A percentile compares a stretch with the other conserved stretches of the same genome.
phyloP scores from a whole-genome alignment of 2,888 invertebrate species.

The Tenthredo amoena region DNA sequence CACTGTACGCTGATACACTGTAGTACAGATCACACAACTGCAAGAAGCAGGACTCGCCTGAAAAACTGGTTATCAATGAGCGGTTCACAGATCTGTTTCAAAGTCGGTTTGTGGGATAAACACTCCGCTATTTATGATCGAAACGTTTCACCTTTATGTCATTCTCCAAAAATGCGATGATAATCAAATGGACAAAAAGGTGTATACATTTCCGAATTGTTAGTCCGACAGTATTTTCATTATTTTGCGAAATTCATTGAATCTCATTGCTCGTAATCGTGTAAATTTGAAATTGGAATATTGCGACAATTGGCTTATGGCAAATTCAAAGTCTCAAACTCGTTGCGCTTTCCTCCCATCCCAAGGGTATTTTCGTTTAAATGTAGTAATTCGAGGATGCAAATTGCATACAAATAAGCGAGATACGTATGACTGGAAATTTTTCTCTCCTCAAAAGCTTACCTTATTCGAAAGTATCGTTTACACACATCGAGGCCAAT shows the following conservation, averaged over 20 bases:
- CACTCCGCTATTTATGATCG: constrained; percentile 20
- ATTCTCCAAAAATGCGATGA: not conserved
- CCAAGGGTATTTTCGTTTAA: constrained; percentile 4
- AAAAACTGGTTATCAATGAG: constrained; percentile 35
- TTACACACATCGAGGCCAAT: not conserved
- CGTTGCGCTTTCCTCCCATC: constrained; percentile 6
- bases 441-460: not conserved
- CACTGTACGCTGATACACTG: not conserved
- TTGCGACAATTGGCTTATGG: not conserved
- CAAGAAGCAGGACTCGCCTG: not conserved
- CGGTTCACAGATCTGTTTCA: not conserved
- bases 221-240: not conserved
- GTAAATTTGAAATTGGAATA: not conserved
- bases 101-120: constrained; percentile 7
- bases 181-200: not conserved
- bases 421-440: not conserved
- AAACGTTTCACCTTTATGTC: not conserved
- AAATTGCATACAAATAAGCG: constrained; percentile 23
- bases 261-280: not conserved
- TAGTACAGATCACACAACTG: not conserved
- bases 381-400: not conserved
- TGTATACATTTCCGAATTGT: not conserved
- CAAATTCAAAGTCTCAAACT: constrained; percentile 22
- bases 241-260: not conserved
- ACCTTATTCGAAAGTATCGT: not conserved